phyloP scores from a whole-genome alignment of 2,888 invertebrate genomes.

The Criorhina ranunculi region DNA sequence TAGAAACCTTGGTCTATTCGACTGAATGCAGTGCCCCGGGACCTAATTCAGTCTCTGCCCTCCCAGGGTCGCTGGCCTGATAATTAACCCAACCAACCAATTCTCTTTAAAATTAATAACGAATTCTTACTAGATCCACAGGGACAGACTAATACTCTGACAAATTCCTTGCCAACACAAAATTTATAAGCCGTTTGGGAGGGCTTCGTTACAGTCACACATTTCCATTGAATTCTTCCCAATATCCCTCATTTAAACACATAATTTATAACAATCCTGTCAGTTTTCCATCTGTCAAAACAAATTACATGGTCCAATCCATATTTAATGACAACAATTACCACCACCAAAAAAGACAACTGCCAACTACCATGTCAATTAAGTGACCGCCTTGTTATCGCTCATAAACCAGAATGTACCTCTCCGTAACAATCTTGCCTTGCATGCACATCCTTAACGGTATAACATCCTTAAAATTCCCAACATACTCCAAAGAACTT shows the following conservation, averaged over 20 bases:
- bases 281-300: constrained; percentile 57
- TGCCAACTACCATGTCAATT: constrained; percentile 64
- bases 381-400: constrained; percentile 59
- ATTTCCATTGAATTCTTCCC: no score
- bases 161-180: no score
- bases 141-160: no score
- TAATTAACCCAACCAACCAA: no score
- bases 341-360: constrained; percentile 39
- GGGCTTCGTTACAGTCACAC: no score
- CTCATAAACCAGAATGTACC: constrained; percentile 31
- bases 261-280: constrained; percentile 3
- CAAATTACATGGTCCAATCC: constrained; percentile 68
- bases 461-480: constrained; percentile 55
- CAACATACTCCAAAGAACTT: constrained; percentile 20
- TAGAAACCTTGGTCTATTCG: no score
- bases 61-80: no score
- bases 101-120: no score
- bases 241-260: neutral
- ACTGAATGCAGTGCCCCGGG: no score
- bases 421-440: constrained; percentile 29
- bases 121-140: no score
- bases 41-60: no score
- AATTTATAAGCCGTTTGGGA: no score
- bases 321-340: constrained; percentile 68
- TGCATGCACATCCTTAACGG: constrained; percentile 54